phyloP scores from a whole-genome alignment of 2,888 invertebrate species.

The Lepeophtheirus nordmannii region DNA sequence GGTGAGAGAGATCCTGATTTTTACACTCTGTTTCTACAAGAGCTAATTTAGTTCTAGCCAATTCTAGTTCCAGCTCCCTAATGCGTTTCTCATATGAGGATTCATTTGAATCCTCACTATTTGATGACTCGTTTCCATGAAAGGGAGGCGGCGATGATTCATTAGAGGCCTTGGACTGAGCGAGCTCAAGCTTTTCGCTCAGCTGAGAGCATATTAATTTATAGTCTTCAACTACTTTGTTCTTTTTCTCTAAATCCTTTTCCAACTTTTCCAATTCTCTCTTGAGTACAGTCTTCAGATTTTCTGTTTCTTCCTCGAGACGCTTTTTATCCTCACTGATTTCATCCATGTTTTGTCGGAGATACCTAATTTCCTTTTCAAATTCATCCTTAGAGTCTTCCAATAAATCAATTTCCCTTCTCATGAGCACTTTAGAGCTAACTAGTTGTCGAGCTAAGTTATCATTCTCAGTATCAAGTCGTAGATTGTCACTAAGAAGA shows the following conservation, averaged over 20 bases:
- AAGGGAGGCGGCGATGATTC: background rate
- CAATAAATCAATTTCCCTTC: constrained; percentile 32
- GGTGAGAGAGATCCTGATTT: constrained; percentile 85
- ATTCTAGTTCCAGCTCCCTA: constrained; percentile 77
- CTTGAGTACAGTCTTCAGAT: constrained; percentile 59
- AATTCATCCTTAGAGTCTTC: constrained; percentile 29
- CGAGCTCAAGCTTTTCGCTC: constrained; percentile 51
- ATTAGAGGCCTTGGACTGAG: background rate
- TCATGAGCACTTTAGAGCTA: constrained; percentile 38
- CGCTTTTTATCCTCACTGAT: constrained; percentile 55
- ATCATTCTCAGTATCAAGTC: constrained; percentile 45
- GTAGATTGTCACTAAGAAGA: constrained; percentile 39
- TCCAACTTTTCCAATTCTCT: constrained; percentile 57
- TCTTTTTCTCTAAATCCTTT: constrained; percentile 53
- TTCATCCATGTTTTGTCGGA: constrained; percentile 42
- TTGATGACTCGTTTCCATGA: background rate
- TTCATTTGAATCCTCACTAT: constrained; percentile 39
- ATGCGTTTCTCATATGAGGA: constrained; percentile 39
- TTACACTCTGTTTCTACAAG: constrained; percentile 92
- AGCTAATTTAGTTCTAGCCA: constrained; percentile 90
- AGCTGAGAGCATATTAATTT: constrained; percentile 48
- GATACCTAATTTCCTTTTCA: constrained; percentile 34
- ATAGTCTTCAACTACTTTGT: constrained; percentile 73
- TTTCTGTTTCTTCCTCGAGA: constrained; percentile 48
- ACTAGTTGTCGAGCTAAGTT: constrained; percentile 44